A percentile compares a stretch with the other conserved stretches of the same genome.
These are phyloP conservation scores for Mormyrus lacerda DNA, from an alignment of 2,113 vertebrate genomes.

Conservation along the genomic window DNA sequence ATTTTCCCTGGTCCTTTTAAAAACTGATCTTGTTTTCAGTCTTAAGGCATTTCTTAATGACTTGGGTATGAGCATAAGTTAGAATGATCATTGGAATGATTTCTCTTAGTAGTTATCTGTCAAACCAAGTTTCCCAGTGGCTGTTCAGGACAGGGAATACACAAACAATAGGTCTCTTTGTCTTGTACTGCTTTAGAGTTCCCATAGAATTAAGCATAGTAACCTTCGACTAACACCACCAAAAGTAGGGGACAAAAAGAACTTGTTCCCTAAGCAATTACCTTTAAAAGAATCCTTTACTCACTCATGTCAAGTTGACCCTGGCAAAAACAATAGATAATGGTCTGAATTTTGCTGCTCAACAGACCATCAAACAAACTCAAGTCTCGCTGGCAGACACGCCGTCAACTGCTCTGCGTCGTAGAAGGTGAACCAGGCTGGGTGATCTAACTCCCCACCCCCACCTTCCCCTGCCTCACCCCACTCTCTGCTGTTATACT, in stretches of 20 bases:
- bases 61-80: background rate
- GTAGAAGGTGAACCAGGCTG: background rate
- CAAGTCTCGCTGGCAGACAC: background rate
- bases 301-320: constrained; percentile 10
- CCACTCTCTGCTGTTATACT: background rate
- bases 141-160: background rate
- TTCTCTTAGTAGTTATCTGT: background rate
- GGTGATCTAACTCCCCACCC: background rate
- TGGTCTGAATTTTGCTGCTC: background rate
- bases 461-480: background rate
- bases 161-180: background rate
- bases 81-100: background rate
- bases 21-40: background rate
- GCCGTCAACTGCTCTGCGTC: background rate
- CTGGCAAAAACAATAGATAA: background rate
- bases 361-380: background rate
- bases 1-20: background rate
- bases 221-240: background rate
- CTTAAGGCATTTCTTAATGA: background rate
- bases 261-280: background rate
- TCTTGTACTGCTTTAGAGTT: background rate
- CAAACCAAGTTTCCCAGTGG: background rate
- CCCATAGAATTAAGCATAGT: background rate
- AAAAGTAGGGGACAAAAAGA: background rate
- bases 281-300: background rate